A percentile compares a stretch with the other conserved stretches of the same genome.
These are phyloP conservation scores for Acheta domesticus DNA, from an alignment of 2,888 invertebrate species.

Conservation along the genomic window DNA sequence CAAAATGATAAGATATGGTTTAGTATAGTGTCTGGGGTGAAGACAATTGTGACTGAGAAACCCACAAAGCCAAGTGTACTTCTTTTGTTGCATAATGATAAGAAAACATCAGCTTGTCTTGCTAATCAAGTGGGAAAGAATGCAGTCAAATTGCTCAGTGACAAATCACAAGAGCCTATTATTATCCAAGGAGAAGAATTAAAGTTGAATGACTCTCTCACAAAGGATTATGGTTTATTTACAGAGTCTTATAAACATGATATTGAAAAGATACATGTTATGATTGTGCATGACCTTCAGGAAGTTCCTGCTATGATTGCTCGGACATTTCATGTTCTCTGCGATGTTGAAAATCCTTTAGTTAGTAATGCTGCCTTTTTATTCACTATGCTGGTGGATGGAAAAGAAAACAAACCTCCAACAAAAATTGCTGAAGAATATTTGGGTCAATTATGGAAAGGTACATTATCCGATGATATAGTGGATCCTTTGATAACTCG, in stretches of 20 bases:
- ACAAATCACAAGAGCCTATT: background rate
- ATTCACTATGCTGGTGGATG: background rate
- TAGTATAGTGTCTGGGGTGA: background rate
- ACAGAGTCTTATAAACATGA: background rate
- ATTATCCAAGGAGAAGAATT: background rate
- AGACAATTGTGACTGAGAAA: background rate
- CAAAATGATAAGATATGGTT: background rate
- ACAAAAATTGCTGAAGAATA: background rate
- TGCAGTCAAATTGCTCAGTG: background rate
- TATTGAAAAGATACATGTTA: background rate
- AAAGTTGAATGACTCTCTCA: background rate
- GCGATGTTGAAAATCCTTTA: background rate
- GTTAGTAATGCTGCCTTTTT: background rate
- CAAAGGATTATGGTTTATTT: conserved; percentile 11
- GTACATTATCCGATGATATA: background rate
- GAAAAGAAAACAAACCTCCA: background rate
- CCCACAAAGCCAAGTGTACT: background rate
- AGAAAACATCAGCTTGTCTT: background rate
- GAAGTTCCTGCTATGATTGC: background rate
- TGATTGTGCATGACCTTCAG: background rate
- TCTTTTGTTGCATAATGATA: background rate
- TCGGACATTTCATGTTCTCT: background rate
- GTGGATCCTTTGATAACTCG: background rate
- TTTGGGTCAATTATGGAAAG: background rate
- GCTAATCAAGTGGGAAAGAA: background rate